Base-by-base conservation (phyloP, 1,140 invertebrate genomes). In the Oryctes rhinoceros region DNA sequence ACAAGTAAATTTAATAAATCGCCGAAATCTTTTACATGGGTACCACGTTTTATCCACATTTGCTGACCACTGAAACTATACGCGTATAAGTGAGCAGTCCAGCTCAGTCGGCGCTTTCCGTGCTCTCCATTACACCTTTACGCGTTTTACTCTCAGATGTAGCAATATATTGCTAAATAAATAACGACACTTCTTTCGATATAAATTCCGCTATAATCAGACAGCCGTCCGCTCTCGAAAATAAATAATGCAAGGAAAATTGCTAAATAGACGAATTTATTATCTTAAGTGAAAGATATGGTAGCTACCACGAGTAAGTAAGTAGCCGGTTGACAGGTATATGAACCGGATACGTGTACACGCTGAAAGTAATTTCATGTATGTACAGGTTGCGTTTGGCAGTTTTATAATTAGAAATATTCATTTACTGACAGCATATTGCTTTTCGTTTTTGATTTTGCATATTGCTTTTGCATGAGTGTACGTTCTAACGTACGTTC, bases 261-360 rank as follows among this genome's bases (percentile, higher is more conserved):
- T 59, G 76, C 48, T 59, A 59, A 35, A 15, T 30, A 48, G 76
- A 78, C 37, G 37, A 78, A 78, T 78, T 78, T 78, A 78, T 78
- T 78, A 78, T 78, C 76, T 35, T 49, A 20, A 20, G 47, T 78
- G 76, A 78, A 78, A 78, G 76, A 78, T 78, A 78, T 30, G n/a
- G 48, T 78, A 13, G 76, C 48, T 78, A 78, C 76, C 24, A 35
- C 24, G 48, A 53, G 37, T 49, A 30, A 59, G 76, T 78, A 78
- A 78, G 76, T 78, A 78, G 76, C 76, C 47, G 48, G 76, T 53
- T 78, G 76, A 78, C 76, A 78, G 76, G 48, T 53, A 78, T 78
- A 78, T 78, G 76, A 47, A 20, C 47, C 76, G 13, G 76, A 78
- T 78, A 78, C 47, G 20, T 30, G n/a, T 78, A 39, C 9, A 47